These are phyloP conservation scores for Elaphurus davidianus DNA, from an alignment of 2,113 vertebrate genomes.

Conservation along the genomic window DNA sequence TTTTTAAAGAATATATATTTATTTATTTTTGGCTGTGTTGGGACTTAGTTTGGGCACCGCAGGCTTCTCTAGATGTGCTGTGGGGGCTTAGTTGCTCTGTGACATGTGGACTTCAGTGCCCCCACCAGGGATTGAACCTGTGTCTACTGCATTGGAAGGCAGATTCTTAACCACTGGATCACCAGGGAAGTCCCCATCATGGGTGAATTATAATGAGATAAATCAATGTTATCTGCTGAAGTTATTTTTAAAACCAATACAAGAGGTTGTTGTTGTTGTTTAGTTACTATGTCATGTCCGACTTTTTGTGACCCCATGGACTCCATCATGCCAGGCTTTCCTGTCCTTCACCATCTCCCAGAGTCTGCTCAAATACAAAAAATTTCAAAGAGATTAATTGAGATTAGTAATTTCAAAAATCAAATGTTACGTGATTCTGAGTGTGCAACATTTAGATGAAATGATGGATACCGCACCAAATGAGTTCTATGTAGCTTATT, in stretches of 20 bases:
- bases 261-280: background rate
- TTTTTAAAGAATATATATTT: background rate
- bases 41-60: fast-evolving
- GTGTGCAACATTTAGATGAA: background rate
- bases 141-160: background rate
- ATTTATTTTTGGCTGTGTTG: background rate
- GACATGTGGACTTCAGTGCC: background rate
- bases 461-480: background rate
- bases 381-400: no score
- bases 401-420: background rate
- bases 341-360: background rate
- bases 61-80: background rate
- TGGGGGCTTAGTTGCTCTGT: background rate
- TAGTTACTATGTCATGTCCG: background rate
- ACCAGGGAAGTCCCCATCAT: background rate
- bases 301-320: background rate
- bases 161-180: background rate
- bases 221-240: background rate
- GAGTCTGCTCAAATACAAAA: background rate
- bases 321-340: background rate
- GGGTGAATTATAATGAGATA: background rate
- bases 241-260: background rate
- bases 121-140: background rate
- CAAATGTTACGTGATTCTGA: background rate
- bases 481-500: background rate